phyloP scores from a whole-genome alignment of 2,797 vertebrate genomes.

The Tachyglossus aculeatus region DNA sequence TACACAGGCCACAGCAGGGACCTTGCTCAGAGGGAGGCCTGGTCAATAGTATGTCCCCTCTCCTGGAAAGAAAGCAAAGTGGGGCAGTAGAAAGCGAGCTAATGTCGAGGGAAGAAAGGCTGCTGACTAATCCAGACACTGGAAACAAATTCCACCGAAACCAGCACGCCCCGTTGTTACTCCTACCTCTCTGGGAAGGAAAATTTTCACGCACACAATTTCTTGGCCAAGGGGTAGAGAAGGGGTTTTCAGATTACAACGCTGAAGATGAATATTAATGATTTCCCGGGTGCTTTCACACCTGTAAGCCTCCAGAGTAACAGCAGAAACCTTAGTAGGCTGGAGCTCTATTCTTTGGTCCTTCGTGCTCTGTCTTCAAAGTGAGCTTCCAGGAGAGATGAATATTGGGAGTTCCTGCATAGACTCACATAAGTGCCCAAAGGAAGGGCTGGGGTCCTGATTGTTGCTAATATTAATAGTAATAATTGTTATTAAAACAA shows the following conservation, averaged over 20 bases:
- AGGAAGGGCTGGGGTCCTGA: no score
- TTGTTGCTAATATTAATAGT: no score
- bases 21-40: no score
- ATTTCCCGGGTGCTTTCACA: background rate
- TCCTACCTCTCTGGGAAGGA: background rate
- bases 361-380: no score
- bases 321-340: background rate
- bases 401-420: no score
- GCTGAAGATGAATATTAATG: background rate
- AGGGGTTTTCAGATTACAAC: background rate
- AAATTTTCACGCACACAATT: background rate
- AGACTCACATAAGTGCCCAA: no score
- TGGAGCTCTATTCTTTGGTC: background rate
- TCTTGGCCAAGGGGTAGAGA: background rate
- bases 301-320: background rate
- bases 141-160: slow-evolving; percentile 31
- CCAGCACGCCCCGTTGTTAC: accelerated
- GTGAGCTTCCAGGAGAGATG: no score
- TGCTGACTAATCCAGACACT: slow-evolving; percentile 20
- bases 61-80: background rate
- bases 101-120: background rate
- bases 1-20: no score
- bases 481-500: no score
- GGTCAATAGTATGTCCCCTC: no score
- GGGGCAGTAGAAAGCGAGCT: background rate